Evolutionary conservation across 1,140 invertebrate genomes (phyloP).

Genomic region (Macrocentrus cingulum): DNA sequence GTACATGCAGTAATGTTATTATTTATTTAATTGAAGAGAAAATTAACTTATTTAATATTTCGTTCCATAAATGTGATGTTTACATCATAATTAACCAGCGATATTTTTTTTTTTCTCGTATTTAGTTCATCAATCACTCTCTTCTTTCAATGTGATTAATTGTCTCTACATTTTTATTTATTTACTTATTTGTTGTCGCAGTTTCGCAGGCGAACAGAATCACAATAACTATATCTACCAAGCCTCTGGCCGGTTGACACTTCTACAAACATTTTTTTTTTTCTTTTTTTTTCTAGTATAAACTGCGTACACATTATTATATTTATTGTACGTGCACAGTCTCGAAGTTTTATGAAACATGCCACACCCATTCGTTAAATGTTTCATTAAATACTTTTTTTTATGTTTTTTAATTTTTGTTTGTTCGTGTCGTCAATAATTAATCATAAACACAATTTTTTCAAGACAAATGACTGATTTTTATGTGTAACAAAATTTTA

Average conservation of each 20-base stretch:
- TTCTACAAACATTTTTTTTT: slow-evolving; percentile 5
- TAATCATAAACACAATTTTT: too few species aligned
- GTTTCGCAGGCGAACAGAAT: slow-evolving; percentile 21
- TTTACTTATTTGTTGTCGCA: neutral
- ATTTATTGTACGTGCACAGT: slow-evolving; percentile 26
- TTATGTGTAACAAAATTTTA: too few species aligned
- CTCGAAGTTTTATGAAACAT: slow-evolving; percentile 19
- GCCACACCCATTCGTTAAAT: too few species aligned
- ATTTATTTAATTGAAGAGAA: too few species aligned
- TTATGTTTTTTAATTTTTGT: too few species aligned
- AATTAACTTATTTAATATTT: too few species aligned
- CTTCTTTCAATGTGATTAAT: neutral
- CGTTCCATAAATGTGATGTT: slow-evolving; percentile 5
- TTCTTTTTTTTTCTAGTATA: neutral
- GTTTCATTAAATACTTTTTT: too few species aligned
- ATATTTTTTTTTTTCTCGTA: slow-evolving; percentile 4
- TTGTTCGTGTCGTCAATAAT: too few species aligned
- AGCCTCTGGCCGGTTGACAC: slow-evolving; percentile 1
- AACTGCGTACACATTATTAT: slow-evolving; percentile 5
- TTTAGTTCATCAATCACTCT: too few species aligned
- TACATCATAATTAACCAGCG: slow-evolving; percentile 14
- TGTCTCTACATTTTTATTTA: slow-evolving; percentile 9
- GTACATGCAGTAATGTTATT: too few species aligned
- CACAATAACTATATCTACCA: slow-evolving; percentile 14
- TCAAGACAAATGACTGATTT: too few species aligned